phyloP scores from a whole-genome alignment of 2,797 vertebrate species.

The Geotrypetes seraphini region DNA sequence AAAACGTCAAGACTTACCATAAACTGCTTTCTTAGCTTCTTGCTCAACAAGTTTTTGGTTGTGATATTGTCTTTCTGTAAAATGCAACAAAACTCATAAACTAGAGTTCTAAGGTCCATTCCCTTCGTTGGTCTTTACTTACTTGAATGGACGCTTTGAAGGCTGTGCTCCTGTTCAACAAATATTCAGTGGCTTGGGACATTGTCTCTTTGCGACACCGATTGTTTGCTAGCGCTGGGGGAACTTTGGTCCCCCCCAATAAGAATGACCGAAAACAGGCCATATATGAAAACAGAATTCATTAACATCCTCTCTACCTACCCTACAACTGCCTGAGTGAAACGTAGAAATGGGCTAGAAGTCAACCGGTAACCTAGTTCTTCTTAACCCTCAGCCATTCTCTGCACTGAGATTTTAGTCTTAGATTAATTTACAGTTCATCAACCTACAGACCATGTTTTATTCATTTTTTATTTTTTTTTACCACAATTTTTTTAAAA shows the following conservation, averaged over 20 bases:
- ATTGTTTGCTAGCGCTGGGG: constrained; percentile 11
- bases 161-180: constrained; percentile 32
- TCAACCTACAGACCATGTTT: constrained; percentile 19
- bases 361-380: constrained; percentile 42
- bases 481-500: constrained; percentile 45
- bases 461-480: constrained; percentile 31
- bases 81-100: no score
- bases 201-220: constrained; percentile 28
- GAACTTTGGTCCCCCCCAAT: constrained; percentile 20
- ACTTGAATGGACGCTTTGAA: constrained; percentile 45
- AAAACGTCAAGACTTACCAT: constrained; percentile 38
- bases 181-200: constrained; percentile 26
- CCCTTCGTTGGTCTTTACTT: constrained; percentile 35
- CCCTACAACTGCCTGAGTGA: constrained; percentile 13
- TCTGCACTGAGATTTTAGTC: constrained; percentile 17
- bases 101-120: no score
- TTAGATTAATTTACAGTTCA: constrained; percentile 32
- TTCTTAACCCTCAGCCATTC: constrained; percentile 31
- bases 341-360: constrained; percentile 17
- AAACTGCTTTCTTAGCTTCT: constrained; percentile 39
- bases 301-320: neutral
- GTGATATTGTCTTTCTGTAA: constrained; percentile 46
- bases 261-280: constrained; percentile 26
- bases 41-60: constrained; percentile 41
- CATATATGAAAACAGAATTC: constrained; percentile 26